A percentile compares a stretch with the other conserved stretches of the same genome.
Conservation (phyloP, 2,113 vertebrate species). For the Malurus elegans region DNA sequence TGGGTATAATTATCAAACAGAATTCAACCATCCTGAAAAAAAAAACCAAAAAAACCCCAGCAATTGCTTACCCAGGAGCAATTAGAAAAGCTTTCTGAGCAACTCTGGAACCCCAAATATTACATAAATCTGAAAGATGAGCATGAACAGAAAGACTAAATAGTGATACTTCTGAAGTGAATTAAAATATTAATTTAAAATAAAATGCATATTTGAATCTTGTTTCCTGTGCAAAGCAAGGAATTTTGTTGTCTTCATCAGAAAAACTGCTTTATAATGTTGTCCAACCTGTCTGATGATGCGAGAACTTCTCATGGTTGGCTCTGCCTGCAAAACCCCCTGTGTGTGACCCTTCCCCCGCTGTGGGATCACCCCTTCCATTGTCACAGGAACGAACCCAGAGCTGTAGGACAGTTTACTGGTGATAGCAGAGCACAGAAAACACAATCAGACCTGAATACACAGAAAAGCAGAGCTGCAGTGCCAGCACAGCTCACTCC, state of each 20-base stretch:
- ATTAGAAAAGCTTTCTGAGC: conserved; percentile 69
- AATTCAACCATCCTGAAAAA: not conserved
- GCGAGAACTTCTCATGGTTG: not conserved
- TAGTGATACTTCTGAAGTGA: not conserved
- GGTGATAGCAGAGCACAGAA: not conserved
- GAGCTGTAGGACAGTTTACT: not conserved
- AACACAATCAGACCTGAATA: not conserved
- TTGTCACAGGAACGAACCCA: not conserved
- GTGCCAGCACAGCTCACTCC: rapidly evolving
- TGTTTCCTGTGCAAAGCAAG: not conserved
- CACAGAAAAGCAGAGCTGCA: not conserved
- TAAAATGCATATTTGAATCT: not conserved
- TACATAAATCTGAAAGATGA: conserved; percentile 63
- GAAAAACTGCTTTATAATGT: not conserved
- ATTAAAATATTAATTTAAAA: not conserved
- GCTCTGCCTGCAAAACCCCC: not conserved
- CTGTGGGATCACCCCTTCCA: not conserved
- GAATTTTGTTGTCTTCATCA: not conserved
- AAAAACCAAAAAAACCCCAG: not conserved
- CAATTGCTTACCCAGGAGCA: conserved; percentile 58
- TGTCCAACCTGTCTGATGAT: not conserved
- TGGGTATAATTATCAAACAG: conserved; percentile 80
- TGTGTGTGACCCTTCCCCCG: not conserved
- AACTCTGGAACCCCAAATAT: conserved; percentile 76
- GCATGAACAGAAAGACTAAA: conserved; percentile 46